Evolutionary conservation across 2,113 vertebrate genomes (phyloP), one percentile per base, ranked within the genome.

Genomic region (Scomber scombrus): DNA sequence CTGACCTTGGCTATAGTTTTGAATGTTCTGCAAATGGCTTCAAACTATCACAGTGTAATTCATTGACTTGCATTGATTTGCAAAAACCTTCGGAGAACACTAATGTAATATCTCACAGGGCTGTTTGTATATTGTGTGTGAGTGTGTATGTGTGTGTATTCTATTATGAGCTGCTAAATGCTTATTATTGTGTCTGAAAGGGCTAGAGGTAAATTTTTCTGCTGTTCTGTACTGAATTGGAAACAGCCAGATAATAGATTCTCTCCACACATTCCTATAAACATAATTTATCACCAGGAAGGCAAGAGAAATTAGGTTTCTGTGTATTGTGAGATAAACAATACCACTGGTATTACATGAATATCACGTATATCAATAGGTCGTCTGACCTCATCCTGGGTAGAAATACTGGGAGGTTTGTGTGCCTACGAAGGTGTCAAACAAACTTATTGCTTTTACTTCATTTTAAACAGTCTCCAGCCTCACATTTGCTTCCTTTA

Each of bases 211-310:
- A 69, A 80, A 73, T 86, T 73, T 78, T 80, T 82, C 72, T 81
- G 26, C 31, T 51, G 29, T 78, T 87, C 54, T 79, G 69, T 74
- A 85, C 23, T 82, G 77, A 85, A 89, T 84, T 81, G 73, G 76
- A 88, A 91, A 82, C 72, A 81, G 56, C 21, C 34, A 56, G 29
- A 89, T 82, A 80, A 88, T 84, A 81, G 52, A 90, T 91, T 87
- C 55, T 76, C 54, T 26, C 49, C 64, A 77, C 68, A 82, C 64
- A 84, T 82, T 85, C 43, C 72, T 62, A 70, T 66, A 81, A 86
- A 88, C 82, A 85, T 86, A 82, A 92, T 92, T 86, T 64, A 89
- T 92, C 87, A 85, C 49, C 26, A 77, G 60, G 67, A 86, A 89
- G 64, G 81, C 75, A 79, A 85, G 79, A 82, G 19, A 86, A 86